Base-by-base conservation (phyloP, 2,888 invertebrate genomes). In the Junonia oenone region DNA sequence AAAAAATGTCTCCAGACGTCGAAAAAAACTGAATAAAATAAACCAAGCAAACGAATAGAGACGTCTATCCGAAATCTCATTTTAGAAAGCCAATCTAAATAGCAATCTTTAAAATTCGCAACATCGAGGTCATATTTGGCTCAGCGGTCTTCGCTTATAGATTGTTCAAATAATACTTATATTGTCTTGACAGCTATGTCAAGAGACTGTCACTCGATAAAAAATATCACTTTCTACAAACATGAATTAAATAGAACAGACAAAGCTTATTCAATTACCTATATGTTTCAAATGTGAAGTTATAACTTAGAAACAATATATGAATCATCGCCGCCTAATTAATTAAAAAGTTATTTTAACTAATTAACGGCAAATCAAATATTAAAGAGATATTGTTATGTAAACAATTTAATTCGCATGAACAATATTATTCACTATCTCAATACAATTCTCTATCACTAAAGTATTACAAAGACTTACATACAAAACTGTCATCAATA, bases 71-170 rank as follows among this genome's bases (percentile, higher is more conserved):
- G 11, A 17, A 38, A 17, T 40, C 38, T n/a, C 11, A 40, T 40
- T 40, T 47, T 48, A 56, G 52, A 56, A 56, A 52, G 48, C 15
- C 17, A 19, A 13, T 48, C 26, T 43, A n/a, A 22, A 13, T 43
- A 22, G n/a, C 6, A 22, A 43, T 37, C 22, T 33, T 56, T 35
- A 35, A 47, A 38, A 45, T 46, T 53, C 31, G 46, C 48, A 51
- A 53, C 2, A 53, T 50, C 14, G 49, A 50, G 49, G 40, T 38
- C 46, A 27, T 33, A 46, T 53, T 57, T 35, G 45, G 33, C 49
- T 14, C 31, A 46, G 45, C 55, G 9, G 17, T 31, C 13, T 22
- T 35, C 14, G 35, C 45, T 48, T 11, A 27, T 37, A 40, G 38
- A 31, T 40, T 37, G 47, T 22, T 22, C 38, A 27, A 45, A 26